Conservation (phyloP, 2,888 invertebrate species). For the Platycnemis pennipes region DNA sequence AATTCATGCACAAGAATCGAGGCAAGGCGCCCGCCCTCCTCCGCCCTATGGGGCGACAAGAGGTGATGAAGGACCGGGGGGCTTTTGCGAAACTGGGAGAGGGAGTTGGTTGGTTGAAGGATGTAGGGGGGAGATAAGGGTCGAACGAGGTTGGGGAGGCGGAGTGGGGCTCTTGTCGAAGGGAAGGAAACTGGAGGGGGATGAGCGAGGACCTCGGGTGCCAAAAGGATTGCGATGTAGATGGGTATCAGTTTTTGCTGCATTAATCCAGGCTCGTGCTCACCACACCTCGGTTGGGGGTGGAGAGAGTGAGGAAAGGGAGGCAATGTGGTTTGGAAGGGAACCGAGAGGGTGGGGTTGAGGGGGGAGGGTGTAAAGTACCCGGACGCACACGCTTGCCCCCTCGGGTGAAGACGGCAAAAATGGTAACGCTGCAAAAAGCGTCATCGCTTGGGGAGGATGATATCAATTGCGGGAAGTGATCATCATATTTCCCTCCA, state of each 20-base stretch:
- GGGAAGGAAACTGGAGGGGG: background rate
- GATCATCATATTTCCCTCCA: background rate
- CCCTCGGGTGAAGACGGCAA: background rate
- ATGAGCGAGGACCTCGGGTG: background rate
- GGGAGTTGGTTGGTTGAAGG: background rate
- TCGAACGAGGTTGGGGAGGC: background rate
- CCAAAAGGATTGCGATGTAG: background rate
- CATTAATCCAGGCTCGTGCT: background rate
- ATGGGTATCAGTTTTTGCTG: background rate
- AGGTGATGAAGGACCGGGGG: background rate
- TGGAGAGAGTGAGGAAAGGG: too few species aligned
- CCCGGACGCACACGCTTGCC: background rate
- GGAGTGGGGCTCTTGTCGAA: background rate
- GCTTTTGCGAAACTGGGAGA: background rate
- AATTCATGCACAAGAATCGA: background rate
- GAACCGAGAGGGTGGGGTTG: too few species aligned
- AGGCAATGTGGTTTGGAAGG: too few species aligned
- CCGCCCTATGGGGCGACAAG: background rate
- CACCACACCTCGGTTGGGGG: background rate
- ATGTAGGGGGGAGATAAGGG: background rate
- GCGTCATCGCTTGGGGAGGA: background rate
- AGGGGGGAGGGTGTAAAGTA: background rate
- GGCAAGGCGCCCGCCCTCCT: background rate
- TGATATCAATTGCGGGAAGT: slow-evolving; percentile 13
- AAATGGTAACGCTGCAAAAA: background rate